A percentile compares a stretch with the other conserved stretches of the same genome.
These are phyloP conservation scores for Mesoligia furuncula DNA, from an alignment of 2,888 invertebrate genomes.

Conservation along the genomic window DNA sequence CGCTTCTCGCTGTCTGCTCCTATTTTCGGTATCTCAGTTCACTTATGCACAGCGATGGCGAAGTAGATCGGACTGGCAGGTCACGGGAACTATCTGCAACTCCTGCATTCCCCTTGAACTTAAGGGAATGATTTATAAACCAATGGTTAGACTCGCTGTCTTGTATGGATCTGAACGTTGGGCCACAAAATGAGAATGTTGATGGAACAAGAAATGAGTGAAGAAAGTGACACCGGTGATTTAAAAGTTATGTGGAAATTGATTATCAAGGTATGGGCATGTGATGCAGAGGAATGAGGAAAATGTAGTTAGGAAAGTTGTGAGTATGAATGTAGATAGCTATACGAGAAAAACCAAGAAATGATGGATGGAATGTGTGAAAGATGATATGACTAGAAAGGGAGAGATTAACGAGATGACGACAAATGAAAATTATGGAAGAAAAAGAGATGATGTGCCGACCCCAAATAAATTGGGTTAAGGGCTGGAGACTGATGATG, in stretches of 20 bases:
- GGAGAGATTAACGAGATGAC: neutral
- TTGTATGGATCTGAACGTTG: neutral
- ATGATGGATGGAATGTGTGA: neutral
- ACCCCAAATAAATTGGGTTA: neutral
- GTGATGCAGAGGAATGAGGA: neutral
- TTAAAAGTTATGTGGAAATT: neutral
- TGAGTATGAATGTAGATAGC: neutral
- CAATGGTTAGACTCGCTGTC: neutral
- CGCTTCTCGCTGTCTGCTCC: neutral
- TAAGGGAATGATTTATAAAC: neutral
- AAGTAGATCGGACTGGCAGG: neutral
- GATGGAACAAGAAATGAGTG: neutral
- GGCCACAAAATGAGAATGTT: neutral
- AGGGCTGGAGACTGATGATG: too few species aligned
- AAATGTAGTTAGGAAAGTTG: neutral
- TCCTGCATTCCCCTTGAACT: neutral
- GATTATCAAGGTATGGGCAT: neutral
- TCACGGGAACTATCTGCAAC: neutral
- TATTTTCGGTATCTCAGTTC: neutral
- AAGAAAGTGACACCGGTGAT: neutral
- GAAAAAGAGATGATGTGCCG: neutral
- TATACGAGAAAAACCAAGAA: neutral
- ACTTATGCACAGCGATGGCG: neutral
- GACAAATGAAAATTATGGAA: neutral
- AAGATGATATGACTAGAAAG: neutral